These are phyloP conservation scores for Myrmophylax atrothorax DNA, from an alignment of 2,113 vertebrate genomes.

Conservation along the genomic window DNA sequence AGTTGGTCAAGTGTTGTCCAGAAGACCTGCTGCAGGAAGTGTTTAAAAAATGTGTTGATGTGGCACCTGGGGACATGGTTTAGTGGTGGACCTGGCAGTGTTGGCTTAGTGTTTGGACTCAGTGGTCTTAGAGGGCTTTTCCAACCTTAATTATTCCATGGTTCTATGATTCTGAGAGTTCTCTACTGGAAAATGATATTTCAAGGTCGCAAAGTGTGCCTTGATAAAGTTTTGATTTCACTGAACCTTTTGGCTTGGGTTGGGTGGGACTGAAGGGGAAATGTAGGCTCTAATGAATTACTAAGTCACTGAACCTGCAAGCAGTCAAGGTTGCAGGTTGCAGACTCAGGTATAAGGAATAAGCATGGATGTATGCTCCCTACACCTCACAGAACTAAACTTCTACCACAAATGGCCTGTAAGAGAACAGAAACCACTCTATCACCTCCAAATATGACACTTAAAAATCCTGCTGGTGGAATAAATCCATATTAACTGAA, in stretches of 20 bases:
- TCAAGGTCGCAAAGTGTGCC: background rate
- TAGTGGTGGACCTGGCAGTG: background rate
- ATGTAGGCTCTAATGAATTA: background rate
- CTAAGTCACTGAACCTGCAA: background rate
- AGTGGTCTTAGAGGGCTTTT: background rate
- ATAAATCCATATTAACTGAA: background rate
- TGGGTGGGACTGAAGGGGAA: background rate
- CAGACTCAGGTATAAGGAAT: fast-evolving
- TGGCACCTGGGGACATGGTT: background rate
- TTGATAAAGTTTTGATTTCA: background rate
- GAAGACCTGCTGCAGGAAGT: background rate
- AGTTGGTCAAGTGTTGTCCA: background rate
- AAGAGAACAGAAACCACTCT: background rate
- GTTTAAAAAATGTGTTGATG: background rate
- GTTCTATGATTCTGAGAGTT: background rate
- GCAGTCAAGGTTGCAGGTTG: background rate
- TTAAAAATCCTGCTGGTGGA: background rate
- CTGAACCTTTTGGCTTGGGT: background rate
- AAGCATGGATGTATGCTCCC: background rate
- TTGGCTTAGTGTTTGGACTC: background rate
- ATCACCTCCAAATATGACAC: background rate
- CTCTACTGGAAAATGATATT: background rate
- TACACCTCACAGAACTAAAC: background rate
- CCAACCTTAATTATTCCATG: background rate
- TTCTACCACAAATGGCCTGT: background rate